A percentile compares a stretch with the other conserved stretches of the same genome.
Evolutionary conservation across 2,888 invertebrate species (phyloP).

Genomic region (Hyposoter didymator): DNA sequence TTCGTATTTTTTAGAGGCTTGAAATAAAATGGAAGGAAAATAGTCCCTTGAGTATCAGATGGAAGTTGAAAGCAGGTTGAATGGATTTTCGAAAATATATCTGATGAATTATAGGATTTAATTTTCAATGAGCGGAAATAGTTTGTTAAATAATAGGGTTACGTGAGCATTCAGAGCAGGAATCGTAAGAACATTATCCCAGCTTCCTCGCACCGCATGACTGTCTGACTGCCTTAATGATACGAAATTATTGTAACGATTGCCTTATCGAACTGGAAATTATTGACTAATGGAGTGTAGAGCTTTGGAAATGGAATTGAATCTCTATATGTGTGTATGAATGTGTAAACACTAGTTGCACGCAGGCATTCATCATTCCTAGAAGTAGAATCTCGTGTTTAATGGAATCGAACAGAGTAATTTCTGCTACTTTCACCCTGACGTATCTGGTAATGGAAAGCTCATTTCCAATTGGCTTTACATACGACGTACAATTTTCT

Average conservation of each 20-base stretch:
- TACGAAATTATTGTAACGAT: slow-evolving; percentile 14
- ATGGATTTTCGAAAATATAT: background rate
- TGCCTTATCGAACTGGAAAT: slow-evolving; percentile 1
- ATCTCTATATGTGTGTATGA: background rate
- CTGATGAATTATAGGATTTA: background rate
- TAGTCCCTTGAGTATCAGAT: background rate
- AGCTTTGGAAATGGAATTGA: background rate
- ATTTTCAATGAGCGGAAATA: background rate
- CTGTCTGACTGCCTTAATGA: background rate
- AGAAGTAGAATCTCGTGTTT: slow-evolving; percentile 48
- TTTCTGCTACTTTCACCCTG: slow-evolving; percentile 71
- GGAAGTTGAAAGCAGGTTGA: background rate
- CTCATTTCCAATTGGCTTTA: slow-evolving; percentile 68
- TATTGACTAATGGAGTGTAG: background rate
- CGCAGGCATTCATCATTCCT: background rate
- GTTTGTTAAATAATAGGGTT: background rate
- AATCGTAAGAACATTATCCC: background rate
- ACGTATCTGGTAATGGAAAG: slow-evolving; percentile 67
- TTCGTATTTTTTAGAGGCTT: background rate
- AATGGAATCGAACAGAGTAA: slow-evolving; percentile 42
- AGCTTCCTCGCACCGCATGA: background rate
- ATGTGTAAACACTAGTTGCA: background rate
- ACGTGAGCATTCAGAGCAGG: background rate
- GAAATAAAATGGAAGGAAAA: background rate
- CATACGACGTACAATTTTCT: slow-evolving; percentile 67